Conservation (phyloP, 2,113 vertebrate genomes). For the Mobula hypostoma region DNA sequence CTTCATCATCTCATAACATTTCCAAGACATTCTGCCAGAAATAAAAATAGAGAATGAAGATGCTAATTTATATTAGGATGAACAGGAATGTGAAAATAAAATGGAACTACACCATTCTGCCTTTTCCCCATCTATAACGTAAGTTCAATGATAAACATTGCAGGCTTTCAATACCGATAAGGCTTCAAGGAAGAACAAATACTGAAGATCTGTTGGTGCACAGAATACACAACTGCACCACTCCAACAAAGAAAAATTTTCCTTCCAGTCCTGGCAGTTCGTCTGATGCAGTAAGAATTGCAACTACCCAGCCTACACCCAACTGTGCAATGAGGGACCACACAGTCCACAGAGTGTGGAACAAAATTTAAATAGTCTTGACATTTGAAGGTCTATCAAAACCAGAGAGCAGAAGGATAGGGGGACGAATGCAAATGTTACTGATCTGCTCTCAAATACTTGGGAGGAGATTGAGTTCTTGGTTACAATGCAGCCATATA, state of each 20-base stretch:
- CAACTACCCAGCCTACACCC: not conserved
- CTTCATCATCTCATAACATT: not conserved
- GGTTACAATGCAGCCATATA: not conserved
- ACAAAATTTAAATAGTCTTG: not conserved
- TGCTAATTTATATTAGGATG: not conserved
- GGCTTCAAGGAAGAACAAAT: not conserved
- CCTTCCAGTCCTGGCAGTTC: not conserved
- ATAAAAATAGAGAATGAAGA: not conserved
- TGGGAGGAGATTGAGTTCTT: not conserved
- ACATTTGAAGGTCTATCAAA: not conserved
- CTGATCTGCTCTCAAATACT: not conserved
- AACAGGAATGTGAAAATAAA: not conserved
- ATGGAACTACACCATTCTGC: not conserved
- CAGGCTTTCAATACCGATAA: not conserved
- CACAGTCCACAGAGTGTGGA: not conserved
- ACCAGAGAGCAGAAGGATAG: not conserved
- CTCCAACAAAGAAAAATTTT: not conserved
- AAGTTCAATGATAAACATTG: not conserved
- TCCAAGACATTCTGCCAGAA: not conserved
- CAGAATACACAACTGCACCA: not conserved
- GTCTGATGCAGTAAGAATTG: not conserved
- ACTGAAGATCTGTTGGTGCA: not conserved
- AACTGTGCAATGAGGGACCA: not conserved
- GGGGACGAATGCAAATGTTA: not conserved
- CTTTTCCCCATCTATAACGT: not conserved